Evolutionary conservation across 2,797 vertebrate species (phyloP), one percentile per base, ranked within the genome.

Genomic region (Crypturellus tataupa): DNA sequence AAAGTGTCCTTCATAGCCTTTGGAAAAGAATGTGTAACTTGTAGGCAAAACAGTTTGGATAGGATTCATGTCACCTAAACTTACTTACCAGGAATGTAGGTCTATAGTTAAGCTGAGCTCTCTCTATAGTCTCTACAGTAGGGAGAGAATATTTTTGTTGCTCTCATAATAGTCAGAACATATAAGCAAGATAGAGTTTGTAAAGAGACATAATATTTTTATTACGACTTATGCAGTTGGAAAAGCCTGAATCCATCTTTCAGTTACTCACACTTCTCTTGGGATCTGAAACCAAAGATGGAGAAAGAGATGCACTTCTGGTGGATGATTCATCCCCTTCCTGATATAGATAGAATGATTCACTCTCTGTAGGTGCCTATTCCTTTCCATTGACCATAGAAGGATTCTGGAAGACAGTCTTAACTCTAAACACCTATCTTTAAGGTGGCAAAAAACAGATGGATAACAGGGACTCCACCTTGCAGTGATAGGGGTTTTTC

Each of bases 351-450:
- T 42, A 65, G 37, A 14, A 55, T 95, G 87, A 96, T 14, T 96
- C 94, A 95, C 4, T 21, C 67, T 84, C 56, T 76, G 83, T 84
- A 86, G 94, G 70, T 94, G 70, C 83, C 59, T 88, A 73, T 90
- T 94, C 85, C 91, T 94, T 85, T 93, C 56, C 56, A 39, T 88
- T 94, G 95, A 94, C 89, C 83, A 47, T 37, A 84, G 77, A 67
- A 85, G 77, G 73, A 40, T 91, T 94, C 73, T 87, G 77, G 62
- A 20, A 86, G 77, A 92, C 76, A 90, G 81, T 59, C 39, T 40
- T 40, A 79, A 42, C 46, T 69, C 39, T 73, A 91, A 93, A 86
- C 55, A 91, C 59, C 63, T 56, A 63, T 79, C 55, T 93, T 25
- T n/a, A 81, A 86, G 87, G 39, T 1, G 65, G 68, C 33, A 87